Evolutionary conservation across 2,113 vertebrate species (phyloP).

Genomic region (Carollia perspicillata): DNA sequence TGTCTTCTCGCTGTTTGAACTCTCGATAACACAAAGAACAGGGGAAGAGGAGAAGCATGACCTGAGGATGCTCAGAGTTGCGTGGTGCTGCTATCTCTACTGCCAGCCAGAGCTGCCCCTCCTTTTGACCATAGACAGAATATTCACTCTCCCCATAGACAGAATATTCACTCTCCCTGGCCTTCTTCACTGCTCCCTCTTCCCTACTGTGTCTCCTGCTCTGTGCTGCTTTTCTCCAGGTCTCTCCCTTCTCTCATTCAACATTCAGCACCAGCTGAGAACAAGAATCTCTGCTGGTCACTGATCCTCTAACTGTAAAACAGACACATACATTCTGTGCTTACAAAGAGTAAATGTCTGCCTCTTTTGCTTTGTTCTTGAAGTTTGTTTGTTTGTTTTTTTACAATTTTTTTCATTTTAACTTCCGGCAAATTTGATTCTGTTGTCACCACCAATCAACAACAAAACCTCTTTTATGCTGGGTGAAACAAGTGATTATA

Average conservation of each 20-base stretch:
- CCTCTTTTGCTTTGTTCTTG: not conserved
- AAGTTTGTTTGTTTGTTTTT: not conserved
- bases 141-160: not conserved
- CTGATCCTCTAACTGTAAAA: not conserved
- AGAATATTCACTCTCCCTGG: not conserved
- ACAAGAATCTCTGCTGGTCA: not conserved
- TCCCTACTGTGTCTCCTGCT: not conserved
- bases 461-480: not conserved
- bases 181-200: not conserved
- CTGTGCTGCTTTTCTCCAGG: not conserved
- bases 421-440: not conserved
- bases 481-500: not conserved
- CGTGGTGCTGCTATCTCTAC: too few relatives aligned
- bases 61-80: not conserved
- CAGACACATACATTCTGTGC: not conserved
- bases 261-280: not conserved
- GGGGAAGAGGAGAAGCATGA: not conserved
- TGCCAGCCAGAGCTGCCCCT: not conserved
- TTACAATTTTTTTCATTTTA: not conserved
- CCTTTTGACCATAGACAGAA: not conserved
- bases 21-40: not conserved
- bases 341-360: not conserved
- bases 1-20: not conserved
- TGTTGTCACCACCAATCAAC: not conserved
- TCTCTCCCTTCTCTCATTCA: not conserved